Percentiles rank a stretch among this genome's conserved stretches.
Conservation (phyloP, 2,888 invertebrate species). For the Pinctada fucata region DNA sequence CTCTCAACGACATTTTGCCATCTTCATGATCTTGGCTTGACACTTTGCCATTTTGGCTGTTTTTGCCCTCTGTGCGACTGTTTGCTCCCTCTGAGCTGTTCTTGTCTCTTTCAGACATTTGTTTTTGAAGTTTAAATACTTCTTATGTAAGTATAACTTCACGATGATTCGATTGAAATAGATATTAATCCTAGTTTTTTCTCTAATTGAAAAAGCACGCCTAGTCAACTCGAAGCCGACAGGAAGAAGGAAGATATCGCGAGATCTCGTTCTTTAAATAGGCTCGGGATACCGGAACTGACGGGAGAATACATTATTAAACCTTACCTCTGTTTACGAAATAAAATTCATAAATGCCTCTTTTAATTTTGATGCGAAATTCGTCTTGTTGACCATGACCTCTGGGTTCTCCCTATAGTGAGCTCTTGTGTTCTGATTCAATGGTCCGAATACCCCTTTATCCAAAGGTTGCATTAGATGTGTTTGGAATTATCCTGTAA, state of each 20-base stretch:
- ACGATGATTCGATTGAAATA: background rate
- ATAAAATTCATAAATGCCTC: background rate
- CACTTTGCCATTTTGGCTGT: background rate
- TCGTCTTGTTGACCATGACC: too few species aligned
- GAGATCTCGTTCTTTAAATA: constrained; percentile 8
- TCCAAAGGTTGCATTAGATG: too few species aligned
- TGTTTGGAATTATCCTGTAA: too few species aligned
- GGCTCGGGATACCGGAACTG: background rate
- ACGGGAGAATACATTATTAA: background rate
- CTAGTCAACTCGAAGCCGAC: background rate
- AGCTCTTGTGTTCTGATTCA: too few species aligned
- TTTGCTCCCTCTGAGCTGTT: too few species aligned
- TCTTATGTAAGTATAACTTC: background rate
- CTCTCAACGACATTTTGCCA: too few species aligned
- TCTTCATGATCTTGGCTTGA: too few species aligned
- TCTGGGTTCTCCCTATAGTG: too few species aligned
- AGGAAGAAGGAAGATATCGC: constrained; percentile 10
- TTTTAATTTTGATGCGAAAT: too few species aligned
- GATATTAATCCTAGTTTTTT: background rate
- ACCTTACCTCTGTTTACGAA: background rate
- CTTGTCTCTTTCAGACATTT: too few species aligned
- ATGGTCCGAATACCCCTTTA: too few species aligned
- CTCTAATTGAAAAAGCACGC: background rate
- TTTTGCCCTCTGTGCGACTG: background rate
- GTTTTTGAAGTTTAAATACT: too few species aligned